Conservation (phyloP, 1,140 invertebrate species). For the Macrocentrus cingulum region DNA sequence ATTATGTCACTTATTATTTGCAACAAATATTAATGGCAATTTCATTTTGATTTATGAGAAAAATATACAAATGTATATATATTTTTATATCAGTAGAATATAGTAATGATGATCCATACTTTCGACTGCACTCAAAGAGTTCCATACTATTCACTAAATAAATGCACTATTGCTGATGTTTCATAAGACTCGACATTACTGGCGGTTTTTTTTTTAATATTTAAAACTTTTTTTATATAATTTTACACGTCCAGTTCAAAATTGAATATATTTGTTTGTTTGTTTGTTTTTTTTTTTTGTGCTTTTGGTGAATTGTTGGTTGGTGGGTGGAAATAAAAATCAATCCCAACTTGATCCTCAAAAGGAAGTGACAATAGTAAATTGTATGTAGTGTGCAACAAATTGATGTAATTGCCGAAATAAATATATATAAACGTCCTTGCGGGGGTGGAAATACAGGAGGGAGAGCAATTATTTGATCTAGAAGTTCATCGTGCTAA, state of each 20-base stretch:
- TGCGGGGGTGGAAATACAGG: no score
- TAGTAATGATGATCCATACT: constrained; percentile 27
- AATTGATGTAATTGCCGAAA: no score
- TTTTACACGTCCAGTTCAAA: background rate
- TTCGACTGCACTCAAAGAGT: constrained; percentile 22
- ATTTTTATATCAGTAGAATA: constrained; percentile 3
- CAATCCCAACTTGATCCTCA: no score
- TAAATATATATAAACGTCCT: no score
- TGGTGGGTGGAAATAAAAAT: background rate
- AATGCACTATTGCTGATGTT: constrained; percentile 21
- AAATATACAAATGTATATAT: no score
- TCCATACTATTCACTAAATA: constrained; percentile 31
- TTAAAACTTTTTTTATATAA: constrained; percentile 12
- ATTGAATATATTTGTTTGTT: no score
- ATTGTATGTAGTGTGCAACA: no score
- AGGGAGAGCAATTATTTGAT: no score
- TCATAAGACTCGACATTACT: constrained; percentile 16
- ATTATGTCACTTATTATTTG: background rate
- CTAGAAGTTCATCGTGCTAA: constrained; percentile 16
- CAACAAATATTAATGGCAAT: background rate
- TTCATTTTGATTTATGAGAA: background rate
- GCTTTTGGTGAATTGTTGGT: background rate
- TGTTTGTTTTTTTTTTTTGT: background rate
- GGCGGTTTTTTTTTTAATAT: constrained; percentile 9
- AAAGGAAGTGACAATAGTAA: no score